These are phyloP conservation scores for Linurgus olivaceus DNA, from an alignment of 2,797 vertebrate species.

Conservation along the genomic window DNA sequence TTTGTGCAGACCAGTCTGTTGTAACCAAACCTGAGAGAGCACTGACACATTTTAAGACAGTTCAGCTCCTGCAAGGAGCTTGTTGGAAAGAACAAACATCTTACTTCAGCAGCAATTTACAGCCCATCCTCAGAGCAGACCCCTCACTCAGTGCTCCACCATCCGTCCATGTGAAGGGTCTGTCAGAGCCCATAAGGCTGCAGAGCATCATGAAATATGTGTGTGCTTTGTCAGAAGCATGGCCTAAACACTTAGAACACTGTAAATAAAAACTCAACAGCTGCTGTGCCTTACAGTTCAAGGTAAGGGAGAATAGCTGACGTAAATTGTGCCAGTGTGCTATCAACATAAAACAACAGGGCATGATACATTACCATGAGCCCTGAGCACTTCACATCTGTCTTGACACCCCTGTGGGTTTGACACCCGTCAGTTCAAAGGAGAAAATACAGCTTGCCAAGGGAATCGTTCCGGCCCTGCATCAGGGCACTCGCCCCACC, in stretches of 20 bases:
- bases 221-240: slow-evolving; percentile 47
- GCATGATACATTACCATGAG: slow-evolving; percentile 20
- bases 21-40: not conserved
- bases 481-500: not conserved
- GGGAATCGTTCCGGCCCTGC: not conserved
- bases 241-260: slow-evolving; percentile 61
- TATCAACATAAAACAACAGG: slow-evolving; percentile 63
- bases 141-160: not conserved
- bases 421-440: slow-evolving; percentile 59
- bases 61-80: not conserved
- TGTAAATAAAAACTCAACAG: slow-evolving; percentile 61
- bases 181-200: not conserved
- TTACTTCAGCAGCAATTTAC: not conserved
- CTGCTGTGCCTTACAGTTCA: slow-evolving; percentile 57
- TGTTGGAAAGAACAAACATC: not conserved
- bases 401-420: slow-evolving; percentile 47
- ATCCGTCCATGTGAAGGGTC: not conserved
- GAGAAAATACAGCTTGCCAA: slow-evolving; percentile 61
- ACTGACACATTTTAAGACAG: not conserved
- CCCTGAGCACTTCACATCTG: slow-evolving; percentile 46
- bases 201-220: slow-evolving; percentile 41
- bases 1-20: not conserved
- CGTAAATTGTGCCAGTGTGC: slow-evolving; percentile 35
- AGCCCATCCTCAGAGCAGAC: not conserved
- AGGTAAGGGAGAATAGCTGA: slow-evolving; percentile 65